Base-by-base conservation (phyloP, 2,888 invertebrate species). In the Philonicus albiceps region DNA sequence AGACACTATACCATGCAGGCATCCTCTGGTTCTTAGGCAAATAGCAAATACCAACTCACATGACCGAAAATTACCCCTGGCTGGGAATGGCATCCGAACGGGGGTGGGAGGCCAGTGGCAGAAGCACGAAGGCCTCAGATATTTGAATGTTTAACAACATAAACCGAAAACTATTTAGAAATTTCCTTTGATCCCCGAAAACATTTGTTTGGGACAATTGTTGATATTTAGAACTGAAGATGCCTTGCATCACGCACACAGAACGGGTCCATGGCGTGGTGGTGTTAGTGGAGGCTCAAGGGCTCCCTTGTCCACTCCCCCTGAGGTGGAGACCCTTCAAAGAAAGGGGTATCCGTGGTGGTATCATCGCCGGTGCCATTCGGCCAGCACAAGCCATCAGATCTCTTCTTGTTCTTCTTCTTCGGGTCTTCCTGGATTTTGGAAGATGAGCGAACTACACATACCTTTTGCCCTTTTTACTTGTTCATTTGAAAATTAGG, bases 181-280 rank as follows among this genome's bases (percentile, higher is more conserved):
- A 88, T 88, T 88, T 88, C 87, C 88, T 88, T 88, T 88, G 88
- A 88, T 88, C 88, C 88, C 86, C 75, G 86, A 87, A 88, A 88
- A 87, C 88, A 88, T 87, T 88, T 88, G 88, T 88, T 88, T 86
- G 88, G 87, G 88, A 88, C 88, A 88, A 88, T 88, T 88, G 88
- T 88, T 88, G 88, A 88, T 88, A 88, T 88, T 88, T 86, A 84
- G 49, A 87, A 80, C 83, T 87, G 86, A 86, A 86, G 87, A 87
- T 86, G 86, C 85, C 86, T 53, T 80, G 27, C 85, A 75, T 27
- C 55, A 87, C 76, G 73, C 76, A 72, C 40, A 74, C 72, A 86
- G 30, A 80, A n/a, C 40, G 27, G 31, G 40, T 72, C 78, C 78
- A 74, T 30, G 30, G 7, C 27, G 16, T 27, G 7, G 22, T 11